Percentiles rank a stretch among this genome's conserved stretches.
Evolutionary conservation across 2,888 invertebrate genomes (phyloP).

Genomic region (Calameuta idolon): DNA sequence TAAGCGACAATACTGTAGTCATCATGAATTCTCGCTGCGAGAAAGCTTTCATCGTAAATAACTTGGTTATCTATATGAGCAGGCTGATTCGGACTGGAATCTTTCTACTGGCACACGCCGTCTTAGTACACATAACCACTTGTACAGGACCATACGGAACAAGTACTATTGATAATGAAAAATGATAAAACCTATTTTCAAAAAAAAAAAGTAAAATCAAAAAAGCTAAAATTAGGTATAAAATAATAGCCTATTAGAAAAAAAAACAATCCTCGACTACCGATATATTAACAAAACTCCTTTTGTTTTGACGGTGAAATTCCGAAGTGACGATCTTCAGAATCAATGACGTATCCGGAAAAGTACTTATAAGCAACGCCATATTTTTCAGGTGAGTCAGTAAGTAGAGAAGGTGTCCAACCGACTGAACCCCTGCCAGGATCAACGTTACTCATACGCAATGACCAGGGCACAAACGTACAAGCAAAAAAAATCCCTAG

Average conservation of each 20-base stretch:
- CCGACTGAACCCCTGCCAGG: not conserved
- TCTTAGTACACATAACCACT: not conserved
- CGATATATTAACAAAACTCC: not conserved
- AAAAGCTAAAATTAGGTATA: not conserved
- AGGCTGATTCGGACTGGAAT: constrained; percentile 3
- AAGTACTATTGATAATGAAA: not conserved
- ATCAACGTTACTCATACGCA: not conserved
- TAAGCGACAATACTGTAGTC: constrained; percentile 7
- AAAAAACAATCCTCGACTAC: not conserved
- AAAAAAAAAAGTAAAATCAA: not conserved
- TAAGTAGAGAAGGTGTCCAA: not conserved
- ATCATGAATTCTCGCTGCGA: constrained; percentile 2
- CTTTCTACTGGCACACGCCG: not conserved
- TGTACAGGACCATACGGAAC: not conserved
- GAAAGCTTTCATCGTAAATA: constrained; percentile 11
- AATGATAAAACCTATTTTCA: not conserved
- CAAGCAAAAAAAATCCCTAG: not conserved
- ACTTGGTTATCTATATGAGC: constrained; percentile 10
- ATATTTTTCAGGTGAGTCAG: not conserved
- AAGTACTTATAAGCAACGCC: not conserved
- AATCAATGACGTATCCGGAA: not conserved
- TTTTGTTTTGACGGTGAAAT: not conserved
- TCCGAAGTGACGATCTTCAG: no score
- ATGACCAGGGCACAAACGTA: not conserved
- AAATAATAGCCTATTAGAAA: not conserved